Evolutionary conservation across 2,888 invertebrate genomes (phyloP).

Genomic region (Nesidiocoris tenuis): DNA sequence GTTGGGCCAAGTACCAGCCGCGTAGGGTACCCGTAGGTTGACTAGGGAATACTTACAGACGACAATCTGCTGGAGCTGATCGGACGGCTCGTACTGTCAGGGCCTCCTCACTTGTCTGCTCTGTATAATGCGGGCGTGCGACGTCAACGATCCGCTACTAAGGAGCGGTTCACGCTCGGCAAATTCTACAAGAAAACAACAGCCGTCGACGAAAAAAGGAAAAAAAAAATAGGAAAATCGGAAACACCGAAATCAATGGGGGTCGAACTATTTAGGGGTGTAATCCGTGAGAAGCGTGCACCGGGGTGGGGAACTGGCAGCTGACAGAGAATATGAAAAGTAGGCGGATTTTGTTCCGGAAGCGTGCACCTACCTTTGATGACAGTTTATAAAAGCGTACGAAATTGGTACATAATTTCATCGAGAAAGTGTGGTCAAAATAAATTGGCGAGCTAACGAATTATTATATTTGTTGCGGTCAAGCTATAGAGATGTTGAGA

Average conservation of each 20-base stretch:
- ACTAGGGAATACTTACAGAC: neutral
- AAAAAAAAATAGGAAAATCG: neutral
- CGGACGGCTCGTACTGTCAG: constrained; percentile 39
- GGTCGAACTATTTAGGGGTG: too few relatives aligned
- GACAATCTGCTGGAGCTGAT: constrained; percentile 2
- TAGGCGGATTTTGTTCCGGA: too few relatives aligned
- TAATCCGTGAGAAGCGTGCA: too few relatives aligned
- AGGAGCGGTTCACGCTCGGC: constrained; percentile 46
- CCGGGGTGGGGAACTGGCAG: too few relatives aligned
- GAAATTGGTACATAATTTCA: too few relatives aligned
- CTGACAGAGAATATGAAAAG: too few relatives aligned
- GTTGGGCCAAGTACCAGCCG: neutral
- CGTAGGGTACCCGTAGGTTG: neutral
- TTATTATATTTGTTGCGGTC: too few relatives aligned
- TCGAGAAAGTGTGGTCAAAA: too few relatives aligned
- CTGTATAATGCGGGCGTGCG: constrained; percentile 44
- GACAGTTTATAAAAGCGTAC: too few relatives aligned
- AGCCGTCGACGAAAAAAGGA: constrained; percentile 1
- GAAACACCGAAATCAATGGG: neutral
- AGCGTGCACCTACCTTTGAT: too few relatives aligned
- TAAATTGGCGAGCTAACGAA: too few relatives aligned
- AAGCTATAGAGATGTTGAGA: too few relatives aligned
- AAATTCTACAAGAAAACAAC: constrained; percentile 43
- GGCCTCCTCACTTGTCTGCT: constrained; percentile 33
- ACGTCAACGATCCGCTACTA: constrained; percentile 43